phyloP scores from a whole-genome alignment of 23 tunicate genomes.

The Clavelina lepadiformis region DNA sequence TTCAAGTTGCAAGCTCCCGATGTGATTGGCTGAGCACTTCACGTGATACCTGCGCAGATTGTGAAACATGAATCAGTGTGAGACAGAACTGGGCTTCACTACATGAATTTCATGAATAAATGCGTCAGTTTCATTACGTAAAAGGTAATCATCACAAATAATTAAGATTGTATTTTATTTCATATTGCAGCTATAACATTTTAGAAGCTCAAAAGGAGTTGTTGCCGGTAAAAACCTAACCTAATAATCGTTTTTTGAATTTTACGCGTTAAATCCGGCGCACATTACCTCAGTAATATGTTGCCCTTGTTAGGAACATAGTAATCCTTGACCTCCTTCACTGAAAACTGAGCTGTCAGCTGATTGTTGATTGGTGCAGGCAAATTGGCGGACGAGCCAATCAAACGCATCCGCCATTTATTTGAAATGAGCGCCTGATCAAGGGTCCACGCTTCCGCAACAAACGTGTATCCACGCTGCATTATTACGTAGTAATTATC shows the following conservation, averaged over 20 bases:
- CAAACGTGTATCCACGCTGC: conserved; percentile 81
- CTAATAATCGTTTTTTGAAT: background rate
- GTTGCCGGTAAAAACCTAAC: background rate
- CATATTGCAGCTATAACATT: background rate
- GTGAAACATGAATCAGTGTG: too few relatives aligned
- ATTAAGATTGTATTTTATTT: background rate
- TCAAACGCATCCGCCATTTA: conserved; percentile 76
- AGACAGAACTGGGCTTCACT: too few relatives aligned
- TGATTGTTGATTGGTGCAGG: conserved; percentile 54
- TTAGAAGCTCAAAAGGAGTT: background rate
- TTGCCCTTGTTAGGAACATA: conserved; percentile 62
- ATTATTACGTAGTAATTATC: too few relatives aligned
- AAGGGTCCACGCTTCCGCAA: conserved; percentile 72
- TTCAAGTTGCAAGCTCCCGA: conserved; percentile 75
- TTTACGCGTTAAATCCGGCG: background rate
- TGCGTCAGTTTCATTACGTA: too few relatives aligned
- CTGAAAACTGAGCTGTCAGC: conserved; percentile 35
- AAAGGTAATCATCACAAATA: background rate
- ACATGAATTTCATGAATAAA: too few relatives aligned
- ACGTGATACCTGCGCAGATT: conserved; percentile 70
- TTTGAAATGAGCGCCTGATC: conserved; percentile 49
- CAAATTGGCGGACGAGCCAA: conserved; percentile 60
- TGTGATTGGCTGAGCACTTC: conserved; percentile 22
- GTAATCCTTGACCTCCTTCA: conserved; percentile 70
- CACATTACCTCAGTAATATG: conserved; percentile 45